Conservation (phyloP, 2,113 vertebrate species). For the Nannobrachium achirus region DNA sequence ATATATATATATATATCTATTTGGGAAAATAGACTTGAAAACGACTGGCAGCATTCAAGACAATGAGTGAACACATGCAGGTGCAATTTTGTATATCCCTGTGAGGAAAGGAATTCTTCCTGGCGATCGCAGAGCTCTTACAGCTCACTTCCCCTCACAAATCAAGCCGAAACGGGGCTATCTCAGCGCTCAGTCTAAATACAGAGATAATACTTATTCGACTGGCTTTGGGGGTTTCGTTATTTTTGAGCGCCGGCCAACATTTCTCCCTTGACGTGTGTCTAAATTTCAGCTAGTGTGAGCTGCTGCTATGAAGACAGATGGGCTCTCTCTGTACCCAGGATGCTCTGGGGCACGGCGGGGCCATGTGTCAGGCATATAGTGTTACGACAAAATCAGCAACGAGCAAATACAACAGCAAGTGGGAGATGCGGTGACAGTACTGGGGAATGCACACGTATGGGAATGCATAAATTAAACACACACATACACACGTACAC, state of each 20-base stretch:
- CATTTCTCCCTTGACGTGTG: neutral
- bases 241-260: slow-evolving; percentile 3
- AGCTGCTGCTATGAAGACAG: slow-evolving; percentile 21
- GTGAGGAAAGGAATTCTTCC: neutral
- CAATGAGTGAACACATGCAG: too few relatives aligned
- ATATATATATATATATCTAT: too few relatives aligned
- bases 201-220: neutral
- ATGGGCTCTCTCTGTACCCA: slow-evolving; percentile 4
- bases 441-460: neutral
- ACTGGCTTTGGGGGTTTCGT: neutral
- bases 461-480: neutral
- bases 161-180: neutral
- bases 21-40: too few relatives aligned
- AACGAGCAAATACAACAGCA: slow-evolving; percentile 11
- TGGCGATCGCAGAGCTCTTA: neutral
- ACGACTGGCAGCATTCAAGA: too few relatives aligned
- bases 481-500: neutral
- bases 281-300: neutral
- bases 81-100: neutral
- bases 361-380: neutral
- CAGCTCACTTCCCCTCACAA: neutral
- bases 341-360: slow-evolving; percentile 10
- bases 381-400: neutral
- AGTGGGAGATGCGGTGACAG: neutral
- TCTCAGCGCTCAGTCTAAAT: neutral